phyloP scores from a whole-genome alignment of 2,113 vertebrate species.

The Nothobranchius kuhntae region DNA sequence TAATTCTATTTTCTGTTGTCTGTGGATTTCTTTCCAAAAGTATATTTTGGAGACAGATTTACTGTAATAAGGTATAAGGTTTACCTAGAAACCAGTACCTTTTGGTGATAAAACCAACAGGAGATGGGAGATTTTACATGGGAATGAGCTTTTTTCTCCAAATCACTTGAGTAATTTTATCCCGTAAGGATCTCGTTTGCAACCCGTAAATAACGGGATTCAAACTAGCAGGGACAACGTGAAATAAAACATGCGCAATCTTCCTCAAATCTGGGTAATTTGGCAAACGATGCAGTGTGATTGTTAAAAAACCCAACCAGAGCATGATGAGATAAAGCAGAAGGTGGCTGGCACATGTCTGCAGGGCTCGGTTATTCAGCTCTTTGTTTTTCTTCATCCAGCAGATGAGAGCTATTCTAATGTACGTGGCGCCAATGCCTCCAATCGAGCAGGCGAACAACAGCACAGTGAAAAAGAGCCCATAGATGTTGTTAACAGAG shows the following conservation, averaged over 20 bases:
- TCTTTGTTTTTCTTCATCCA: slow-evolving; percentile 65
- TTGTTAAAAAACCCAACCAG: slow-evolving; percentile 57
- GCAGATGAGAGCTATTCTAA: slow-evolving; percentile 64
- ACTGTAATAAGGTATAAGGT: too few relatives aligned
- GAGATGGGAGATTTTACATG: neutral
- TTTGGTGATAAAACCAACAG: neutral
- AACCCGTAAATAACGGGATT: slow-evolving; percentile 70
- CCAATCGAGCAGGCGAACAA: slow-evolving; percentile 65
- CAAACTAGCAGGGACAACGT: slow-evolving; percentile 65
- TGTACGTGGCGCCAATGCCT: slow-evolving; percentile 56
- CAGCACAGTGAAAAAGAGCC: slow-evolving; percentile 66
- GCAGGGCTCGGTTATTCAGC: slow-evolving; percentile 57
- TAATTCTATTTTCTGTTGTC: too few relatives aligned
- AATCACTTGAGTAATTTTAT: slow-evolving; percentile 53
- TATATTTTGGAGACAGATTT: too few relatives aligned
- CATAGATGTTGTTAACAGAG: slow-evolving; percentile 68
- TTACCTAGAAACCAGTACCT: too few relatives aligned
- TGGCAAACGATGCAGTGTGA: slow-evolving; percentile 67
- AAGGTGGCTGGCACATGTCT: slow-evolving; percentile 69
- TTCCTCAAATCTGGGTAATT: slow-evolving; percentile 62
- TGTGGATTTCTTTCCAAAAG: too few relatives aligned
- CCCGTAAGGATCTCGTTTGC: slow-evolving; percentile 51
- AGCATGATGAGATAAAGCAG: slow-evolving; percentile 69
- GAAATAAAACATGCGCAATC: slow-evolving; percentile 59
- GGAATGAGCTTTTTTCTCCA: slow-evolving; percentile 42